These are phyloP conservation scores for Palloptera scutellata DNA, from an alignment of 2,888 invertebrate species.

Conservation along the genomic window DNA sequence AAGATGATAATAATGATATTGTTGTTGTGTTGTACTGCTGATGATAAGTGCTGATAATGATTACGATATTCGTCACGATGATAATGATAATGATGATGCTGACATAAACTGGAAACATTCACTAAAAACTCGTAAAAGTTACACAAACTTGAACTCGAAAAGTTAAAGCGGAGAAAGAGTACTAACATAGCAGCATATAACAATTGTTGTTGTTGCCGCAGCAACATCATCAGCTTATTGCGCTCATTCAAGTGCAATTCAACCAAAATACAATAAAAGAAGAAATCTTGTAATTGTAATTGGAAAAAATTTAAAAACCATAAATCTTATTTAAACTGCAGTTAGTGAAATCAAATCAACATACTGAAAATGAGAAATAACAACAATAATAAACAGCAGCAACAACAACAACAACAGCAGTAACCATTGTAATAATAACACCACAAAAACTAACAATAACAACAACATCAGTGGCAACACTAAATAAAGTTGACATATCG, in stretches of 20 bases:
- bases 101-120: not conserved
- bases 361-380: not conserved
- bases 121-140: not conserved
- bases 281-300: conserved; percentile 9
- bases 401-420: not conserved
- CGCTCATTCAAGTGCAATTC: conserved; percentile 23
- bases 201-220: not conserved
- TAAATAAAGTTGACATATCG: not conserved
- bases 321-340: conserved; percentile 36
- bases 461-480: not conserved
- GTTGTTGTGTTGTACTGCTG: not conserved
- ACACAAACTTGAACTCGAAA: conserved; percentile 12
- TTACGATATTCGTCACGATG: too few species aligned
- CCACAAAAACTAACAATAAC: not conserved
- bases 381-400: not conserved
- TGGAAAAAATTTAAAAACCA: conserved; percentile 34
- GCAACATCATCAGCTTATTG: not conserved
- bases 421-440: not conserved
- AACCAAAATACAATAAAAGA: not conserved
- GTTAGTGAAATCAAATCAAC: not conserved
- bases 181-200: not conserved
- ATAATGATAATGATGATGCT: not conserved
- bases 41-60: not conserved
- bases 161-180: not conserved
- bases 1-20: too few species aligned